A percentile compares a stretch with the other conserved stretches of the same genome.
phyloP scores from a whole-genome alignment of 2,888 invertebrate genomes.

The Camponotus fellah region DNA sequence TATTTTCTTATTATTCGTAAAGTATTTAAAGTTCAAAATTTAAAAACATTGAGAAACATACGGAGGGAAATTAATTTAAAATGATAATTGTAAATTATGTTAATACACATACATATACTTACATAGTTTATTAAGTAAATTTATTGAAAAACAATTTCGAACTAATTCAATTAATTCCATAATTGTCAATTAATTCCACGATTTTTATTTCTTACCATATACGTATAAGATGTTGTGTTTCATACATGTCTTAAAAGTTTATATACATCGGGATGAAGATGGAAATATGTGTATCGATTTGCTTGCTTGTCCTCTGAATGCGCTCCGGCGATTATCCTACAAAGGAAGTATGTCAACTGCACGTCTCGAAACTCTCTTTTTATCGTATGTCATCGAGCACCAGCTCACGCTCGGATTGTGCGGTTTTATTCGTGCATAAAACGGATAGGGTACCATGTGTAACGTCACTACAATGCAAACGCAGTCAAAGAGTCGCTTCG shows the following conservation, averaged over 20 bases:
- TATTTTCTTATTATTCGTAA: neutral
- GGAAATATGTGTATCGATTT: slow-evolving; percentile 45
- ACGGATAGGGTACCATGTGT: slow-evolving; percentile 9
- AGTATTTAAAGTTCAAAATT: neutral
- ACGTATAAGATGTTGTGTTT: neutral
- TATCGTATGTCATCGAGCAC: slow-evolving; percentile 43
- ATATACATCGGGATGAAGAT: neutral
- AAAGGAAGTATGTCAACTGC: slow-evolving; percentile 51
- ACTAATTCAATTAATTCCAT: neutral
- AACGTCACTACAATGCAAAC: slow-evolving; percentile 23
- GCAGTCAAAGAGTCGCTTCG: slow-evolving; percentile 32
- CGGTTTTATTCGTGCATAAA: slow-evolving; percentile 50
- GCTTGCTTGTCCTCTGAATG: slow-evolving; percentile 14
- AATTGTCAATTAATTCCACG: too few species aligned
- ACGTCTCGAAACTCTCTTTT: slow-evolving; percentile 51
- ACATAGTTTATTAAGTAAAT: neutral
- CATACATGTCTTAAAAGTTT: slow-evolving; percentile 12
- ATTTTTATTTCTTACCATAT: neutral
- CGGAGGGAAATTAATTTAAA: neutral
- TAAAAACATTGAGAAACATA: neutral
- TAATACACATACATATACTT: neutral
- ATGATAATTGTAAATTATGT: neutral
- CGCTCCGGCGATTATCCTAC: slow-evolving; percentile 46
- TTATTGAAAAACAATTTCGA: neutral
- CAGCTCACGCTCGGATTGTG: slow-evolving; percentile 34